A percentile compares a stretch with the other conserved stretches of the same genome.
Conservation (phyloP, 2,797 vertebrate species). For the Takifugu rubripes region DNA sequence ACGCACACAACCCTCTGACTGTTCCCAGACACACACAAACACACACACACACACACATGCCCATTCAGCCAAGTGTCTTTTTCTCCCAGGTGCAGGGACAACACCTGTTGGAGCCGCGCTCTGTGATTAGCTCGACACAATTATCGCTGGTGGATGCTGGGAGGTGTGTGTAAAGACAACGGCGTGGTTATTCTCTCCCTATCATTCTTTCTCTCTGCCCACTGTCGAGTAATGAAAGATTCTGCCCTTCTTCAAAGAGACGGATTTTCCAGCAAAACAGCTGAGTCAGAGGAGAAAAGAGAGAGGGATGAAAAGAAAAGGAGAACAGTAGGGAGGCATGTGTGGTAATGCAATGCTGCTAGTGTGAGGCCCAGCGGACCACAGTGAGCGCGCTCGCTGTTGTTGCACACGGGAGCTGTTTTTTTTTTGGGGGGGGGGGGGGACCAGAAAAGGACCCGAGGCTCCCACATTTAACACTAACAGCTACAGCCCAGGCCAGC, state of each 20-base stretch:
- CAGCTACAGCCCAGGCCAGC: slow-evolving; percentile 44
- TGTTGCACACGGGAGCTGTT: slow-evolving; percentile 30
- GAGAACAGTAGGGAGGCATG: slow-evolving; percentile 63
- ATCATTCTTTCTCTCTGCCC: slow-evolving; percentile 72
- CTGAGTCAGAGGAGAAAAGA: slow-evolving; percentile 79
- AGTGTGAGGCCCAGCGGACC: slow-evolving; percentile 67
- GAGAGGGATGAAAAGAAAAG: slow-evolving; percentile 68
- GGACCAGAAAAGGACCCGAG: slow-evolving; percentile 43
- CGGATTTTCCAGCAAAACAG: slow-evolving; percentile 80
- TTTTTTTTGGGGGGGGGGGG: slow-evolving; percentile 38
- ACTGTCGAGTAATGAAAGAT: slow-evolving; percentile 83
- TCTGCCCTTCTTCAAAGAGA: slow-evolving; percentile 80
- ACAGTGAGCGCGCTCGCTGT: slow-evolving; percentile 68
- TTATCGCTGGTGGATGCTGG: slow-evolving; percentile 70
- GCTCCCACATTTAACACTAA: slow-evolving; percentile 54
- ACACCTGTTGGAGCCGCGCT: slow-evolving; percentile 80
- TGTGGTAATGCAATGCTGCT: slow-evolving; percentile 57
- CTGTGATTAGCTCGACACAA: slow-evolving; percentile 82
- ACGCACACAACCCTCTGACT: slow-evolving; percentile 12
- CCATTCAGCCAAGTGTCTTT: slow-evolving; percentile 10
- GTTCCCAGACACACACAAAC: neutral
- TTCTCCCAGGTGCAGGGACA: slow-evolving; percentile 76
- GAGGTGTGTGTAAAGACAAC: slow-evolving; percentile 70
- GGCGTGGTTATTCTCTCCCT: slow-evolving; percentile 76
- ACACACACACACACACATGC: slow-evolving; percentile 7